Conservation (phyloP, 1,140 invertebrate genomes). For the Drosophila orena region DNA sequence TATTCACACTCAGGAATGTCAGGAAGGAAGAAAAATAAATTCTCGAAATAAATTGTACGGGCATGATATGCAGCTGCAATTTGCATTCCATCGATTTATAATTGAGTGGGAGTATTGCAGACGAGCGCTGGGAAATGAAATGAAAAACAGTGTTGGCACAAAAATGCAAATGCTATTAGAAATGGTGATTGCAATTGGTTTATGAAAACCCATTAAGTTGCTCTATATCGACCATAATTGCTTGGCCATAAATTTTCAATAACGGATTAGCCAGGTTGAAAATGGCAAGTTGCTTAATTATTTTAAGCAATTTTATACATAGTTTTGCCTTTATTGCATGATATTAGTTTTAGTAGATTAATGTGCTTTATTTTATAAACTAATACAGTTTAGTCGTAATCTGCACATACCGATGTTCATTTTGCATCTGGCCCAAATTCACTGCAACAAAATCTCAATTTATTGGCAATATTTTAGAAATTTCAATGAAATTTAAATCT, state of each 20-base stretch:
- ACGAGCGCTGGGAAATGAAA: background rate
- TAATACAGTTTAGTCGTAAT: no score
- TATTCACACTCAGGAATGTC: constrained; percentile 38
- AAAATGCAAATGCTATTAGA: background rate
- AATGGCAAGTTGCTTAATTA: no score
- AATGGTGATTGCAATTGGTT: background rate
- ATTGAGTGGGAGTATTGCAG: constrained; percentile 21
- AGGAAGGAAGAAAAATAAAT: constrained; percentile 3
- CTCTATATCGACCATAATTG: background rate
- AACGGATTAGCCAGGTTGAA: background rate
- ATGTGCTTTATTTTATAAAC: background rate
- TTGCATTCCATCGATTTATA: constrained; percentile 42
- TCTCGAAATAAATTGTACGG: constrained; percentile 21
- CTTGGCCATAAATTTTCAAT: background rate
- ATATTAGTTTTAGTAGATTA: background rate
- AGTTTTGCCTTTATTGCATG: no score
- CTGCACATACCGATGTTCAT: no score
- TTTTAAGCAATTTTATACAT: no score
- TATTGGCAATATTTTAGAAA: background rate
- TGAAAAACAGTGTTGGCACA: background rate
- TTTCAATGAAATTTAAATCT: constrained; percentile 32
- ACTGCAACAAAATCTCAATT: background rate
- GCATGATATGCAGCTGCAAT: constrained; percentile 23
- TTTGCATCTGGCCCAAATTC: background rate
- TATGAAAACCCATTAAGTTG: background rate